A percentile compares a stretch with the other conserved stretches of the same genome.
phyloP scores from a whole-genome alignment of 2,888 invertebrate species.

The Cataglyphis altisquamis region DNA sequence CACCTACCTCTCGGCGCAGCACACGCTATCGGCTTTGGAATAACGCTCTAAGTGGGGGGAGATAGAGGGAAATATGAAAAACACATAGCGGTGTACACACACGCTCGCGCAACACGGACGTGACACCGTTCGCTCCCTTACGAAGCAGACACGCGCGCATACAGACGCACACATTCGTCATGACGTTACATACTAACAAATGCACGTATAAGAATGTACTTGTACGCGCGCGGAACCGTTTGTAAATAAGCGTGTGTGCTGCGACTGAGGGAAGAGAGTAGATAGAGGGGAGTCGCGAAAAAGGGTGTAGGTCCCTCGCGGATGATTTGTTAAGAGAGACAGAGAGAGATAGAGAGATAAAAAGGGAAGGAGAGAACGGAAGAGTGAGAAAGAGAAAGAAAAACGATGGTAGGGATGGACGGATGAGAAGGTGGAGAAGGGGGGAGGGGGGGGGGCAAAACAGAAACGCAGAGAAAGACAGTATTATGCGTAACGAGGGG shows the following conservation, averaged over 20 bases:
- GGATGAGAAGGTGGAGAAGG: slow-evolving; percentile 43
- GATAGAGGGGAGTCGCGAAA: slow-evolving; percentile 73
- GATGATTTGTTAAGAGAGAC: slow-evolving; percentile 64
- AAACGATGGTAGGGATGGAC: slow-evolving; percentile 36
- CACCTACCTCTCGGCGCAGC: slow-evolving; percentile 41
- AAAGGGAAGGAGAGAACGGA: slow-evolving; percentile 50
- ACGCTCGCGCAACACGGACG: background rate
- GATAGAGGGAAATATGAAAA: slow-evolving; percentile 54
- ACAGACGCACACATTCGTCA: slow-evolving; percentile 52
- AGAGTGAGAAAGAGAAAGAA: slow-evolving; percentile 52
- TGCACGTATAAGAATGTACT: slow-evolving; percentile 49
- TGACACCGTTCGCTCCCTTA: slow-evolving; percentile 26
- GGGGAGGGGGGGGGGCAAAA: slow-evolving; percentile 49
- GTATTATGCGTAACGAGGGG: slow-evolving; percentile 60
- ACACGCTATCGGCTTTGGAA: slow-evolving; percentile 66
- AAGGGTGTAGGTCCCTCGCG: slow-evolving; percentile 77
- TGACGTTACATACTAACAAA: slow-evolving; percentile 38
- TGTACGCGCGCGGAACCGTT: slow-evolving; percentile 49
- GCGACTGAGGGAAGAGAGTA: slow-evolving; percentile 51
- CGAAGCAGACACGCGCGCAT: slow-evolving; percentile 54
- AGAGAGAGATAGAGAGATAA: slow-evolving; percentile 46
- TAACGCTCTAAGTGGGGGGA: slow-evolving; percentile 46
- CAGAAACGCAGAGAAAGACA: slow-evolving; percentile 61
- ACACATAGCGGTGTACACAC: slow-evolving; percentile 16
- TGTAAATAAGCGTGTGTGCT: slow-evolving; percentile 52